phyloP scores from a whole-genome alignment of 2,797 vertebrate species.

The Sorex maritimensis region DNA sequence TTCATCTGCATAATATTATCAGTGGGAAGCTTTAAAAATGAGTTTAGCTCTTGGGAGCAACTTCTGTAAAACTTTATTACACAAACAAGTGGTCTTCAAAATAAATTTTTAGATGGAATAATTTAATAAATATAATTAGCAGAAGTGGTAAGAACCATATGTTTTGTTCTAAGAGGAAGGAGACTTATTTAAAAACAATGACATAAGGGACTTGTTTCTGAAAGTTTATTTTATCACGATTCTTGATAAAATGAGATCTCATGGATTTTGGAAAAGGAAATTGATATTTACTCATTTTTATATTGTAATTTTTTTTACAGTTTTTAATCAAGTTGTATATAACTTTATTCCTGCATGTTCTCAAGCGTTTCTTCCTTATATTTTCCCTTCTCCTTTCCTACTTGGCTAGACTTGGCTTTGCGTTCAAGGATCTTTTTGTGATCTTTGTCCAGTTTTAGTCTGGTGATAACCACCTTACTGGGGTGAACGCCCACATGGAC shows the following conservation, averaged over 20 bases:
- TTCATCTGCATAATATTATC: slow-evolving; percentile 37
- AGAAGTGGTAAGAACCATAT: not conserved
- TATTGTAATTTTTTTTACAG: too few species aligned
- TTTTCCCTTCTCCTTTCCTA: too few species aligned
- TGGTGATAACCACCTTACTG: too few species aligned
- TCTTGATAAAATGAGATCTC: slow-evolving; percentile 35
- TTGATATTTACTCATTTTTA: not conserved
- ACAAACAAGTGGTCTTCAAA: slow-evolving; percentile 33
- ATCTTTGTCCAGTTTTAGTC: too few species aligned
- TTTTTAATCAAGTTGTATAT: too few species aligned
- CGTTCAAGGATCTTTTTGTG: too few species aligned
- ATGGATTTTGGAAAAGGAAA: slow-evolving; percentile 49
- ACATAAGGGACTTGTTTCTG: slow-evolving; percentile 13
- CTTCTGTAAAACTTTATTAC: not conserved
- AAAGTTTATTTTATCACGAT: slow-evolving; percentile 43
- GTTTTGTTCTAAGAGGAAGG: not conserved
- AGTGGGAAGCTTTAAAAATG: too few species aligned
- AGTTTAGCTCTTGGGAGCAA: not conserved
- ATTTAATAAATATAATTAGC: slow-evolving; percentile 51
- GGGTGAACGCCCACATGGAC: too few species aligned
- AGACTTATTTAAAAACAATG: too few species aligned
- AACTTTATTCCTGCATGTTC: slow-evolving; percentile 41
- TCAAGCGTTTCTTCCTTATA: too few species aligned
- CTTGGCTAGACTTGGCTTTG: too few species aligned
- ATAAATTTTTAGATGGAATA: slow-evolving; percentile 4